Evolutionary conservation across 2,797 vertebrate genomes (phyloP).

Genomic region (Florisuga fusca): DNA sequence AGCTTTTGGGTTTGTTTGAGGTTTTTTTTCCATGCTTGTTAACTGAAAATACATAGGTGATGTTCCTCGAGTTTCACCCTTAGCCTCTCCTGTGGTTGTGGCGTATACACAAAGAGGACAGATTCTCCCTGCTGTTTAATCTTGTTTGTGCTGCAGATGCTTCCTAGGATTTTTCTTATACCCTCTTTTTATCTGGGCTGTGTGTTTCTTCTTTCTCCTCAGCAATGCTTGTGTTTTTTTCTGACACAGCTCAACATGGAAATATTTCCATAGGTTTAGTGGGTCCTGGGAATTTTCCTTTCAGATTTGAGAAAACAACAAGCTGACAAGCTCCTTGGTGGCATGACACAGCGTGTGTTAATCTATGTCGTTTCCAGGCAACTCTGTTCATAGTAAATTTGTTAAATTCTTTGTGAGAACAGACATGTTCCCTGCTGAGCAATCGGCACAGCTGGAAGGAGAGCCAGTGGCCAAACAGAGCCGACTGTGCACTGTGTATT

Average conservation of each 20-base stretch:
- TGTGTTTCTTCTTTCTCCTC: constrained; percentile 9
- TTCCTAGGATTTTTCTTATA: background rate
- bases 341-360: constrained; percentile 71
- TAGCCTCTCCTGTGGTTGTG: background rate
- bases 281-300: constrained; percentile 74
- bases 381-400: constrained; percentile 80
- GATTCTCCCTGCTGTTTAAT: background rate
- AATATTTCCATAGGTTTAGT: constrained; percentile 48
- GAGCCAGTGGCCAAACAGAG: constrained; percentile 56
- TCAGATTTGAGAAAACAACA: constrained; percentile 71
- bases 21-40: background rate
- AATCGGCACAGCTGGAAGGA: constrained; percentile 58
- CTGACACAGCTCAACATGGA: constrained; percentile 59
- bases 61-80: background rate
- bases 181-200: background rate
- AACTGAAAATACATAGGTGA: background rate
- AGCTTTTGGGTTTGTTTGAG: background rate
- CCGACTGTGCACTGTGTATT: constrained; percentile 51
- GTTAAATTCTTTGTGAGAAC: constrained; percentile 74
- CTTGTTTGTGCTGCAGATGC: background rate
- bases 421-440: constrained; percentile 68
- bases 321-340: constrained; percentile 67
- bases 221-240: constrained; percentile 42
- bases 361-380: constrained; percentile 50
- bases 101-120: background rate